A percentile compares a stretch with the other conserved stretches of the same genome.
Evolutionary conservation across 2,113 vertebrate species (phyloP).

Genomic region (Cavia aperea): DNA sequence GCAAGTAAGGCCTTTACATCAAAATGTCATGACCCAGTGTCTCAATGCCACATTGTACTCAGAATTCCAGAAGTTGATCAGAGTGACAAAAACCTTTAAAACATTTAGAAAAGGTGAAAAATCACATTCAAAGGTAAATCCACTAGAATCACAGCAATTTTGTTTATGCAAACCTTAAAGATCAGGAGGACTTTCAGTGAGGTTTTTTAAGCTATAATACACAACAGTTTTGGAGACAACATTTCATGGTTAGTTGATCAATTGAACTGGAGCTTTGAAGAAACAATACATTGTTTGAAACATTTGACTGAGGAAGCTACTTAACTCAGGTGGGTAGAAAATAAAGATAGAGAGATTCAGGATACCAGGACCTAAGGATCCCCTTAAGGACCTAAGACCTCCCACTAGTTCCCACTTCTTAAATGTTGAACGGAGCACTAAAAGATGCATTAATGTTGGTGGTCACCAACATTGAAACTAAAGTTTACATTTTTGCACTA

Average conservation of each 20-base stretch:
- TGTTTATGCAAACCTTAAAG: background rate
- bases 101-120: background rate
- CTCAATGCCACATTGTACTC: background rate
- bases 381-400: background rate
- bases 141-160: background rate
- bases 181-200: background rate
- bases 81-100: background rate
- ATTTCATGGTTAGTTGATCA: background rate
- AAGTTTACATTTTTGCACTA: background rate
- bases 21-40: background rate
- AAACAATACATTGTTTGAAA: fast-evolving
- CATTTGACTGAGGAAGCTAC: background rate
- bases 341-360: background rate
- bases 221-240: background rate
- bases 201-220: background rate
- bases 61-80: background rate
- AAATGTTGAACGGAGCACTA: background rate
- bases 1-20: background rate
- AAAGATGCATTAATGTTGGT: fast-evolving
- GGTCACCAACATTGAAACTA: background rate
- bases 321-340: background rate
- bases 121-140: background rate
- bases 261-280: background rate
- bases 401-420: background rate
- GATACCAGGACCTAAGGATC: fast-evolving